phyloP scores from a whole-genome alignment of 92 coral and sea anemone genomes.

The Chrysogorgia sp. region DNA sequence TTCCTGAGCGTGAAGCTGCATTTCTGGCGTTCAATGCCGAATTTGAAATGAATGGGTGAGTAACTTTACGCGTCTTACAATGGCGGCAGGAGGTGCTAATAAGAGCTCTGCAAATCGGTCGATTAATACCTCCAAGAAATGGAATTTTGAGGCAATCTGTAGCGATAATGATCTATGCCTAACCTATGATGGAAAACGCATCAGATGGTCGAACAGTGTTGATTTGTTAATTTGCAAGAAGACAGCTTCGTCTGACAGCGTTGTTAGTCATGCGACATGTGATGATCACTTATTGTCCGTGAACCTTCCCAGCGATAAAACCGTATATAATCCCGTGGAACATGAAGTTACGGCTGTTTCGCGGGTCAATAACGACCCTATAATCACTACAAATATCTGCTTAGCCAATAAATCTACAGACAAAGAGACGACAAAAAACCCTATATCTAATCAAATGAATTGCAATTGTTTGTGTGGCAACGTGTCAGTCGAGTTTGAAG shows the following conservation, averaged over 20 bases:
- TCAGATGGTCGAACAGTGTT: neutral
- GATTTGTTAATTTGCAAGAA: neutral
- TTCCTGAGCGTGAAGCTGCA: no score
- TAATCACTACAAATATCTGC: neutral
- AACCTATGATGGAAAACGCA: slow-evolving; percentile 2
- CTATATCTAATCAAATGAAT: neutral
- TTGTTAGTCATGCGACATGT: neutral
- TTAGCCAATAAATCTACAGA: neutral
- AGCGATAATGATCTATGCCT: no score
- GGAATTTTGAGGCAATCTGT: no score
- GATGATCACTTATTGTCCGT: neutral
- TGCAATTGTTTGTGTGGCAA: neutral
- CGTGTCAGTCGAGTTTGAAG: slow-evolving; percentile 6
- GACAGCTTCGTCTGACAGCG: neutral
- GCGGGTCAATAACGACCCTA: neutral
- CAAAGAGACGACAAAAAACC: neutral
- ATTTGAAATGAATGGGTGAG: no score
- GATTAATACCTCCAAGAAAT: no score
- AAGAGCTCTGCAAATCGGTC: no score
- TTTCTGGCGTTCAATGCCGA: no score
- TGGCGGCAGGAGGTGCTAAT: no score
- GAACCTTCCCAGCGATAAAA: neutral
- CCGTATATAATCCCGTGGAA: neutral
- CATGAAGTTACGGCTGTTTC: neutral
- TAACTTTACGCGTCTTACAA: no score